Evolutionary conservation across 2,797 vertebrate species (phyloP).

Genomic region (Perodicticus potto): DNA sequence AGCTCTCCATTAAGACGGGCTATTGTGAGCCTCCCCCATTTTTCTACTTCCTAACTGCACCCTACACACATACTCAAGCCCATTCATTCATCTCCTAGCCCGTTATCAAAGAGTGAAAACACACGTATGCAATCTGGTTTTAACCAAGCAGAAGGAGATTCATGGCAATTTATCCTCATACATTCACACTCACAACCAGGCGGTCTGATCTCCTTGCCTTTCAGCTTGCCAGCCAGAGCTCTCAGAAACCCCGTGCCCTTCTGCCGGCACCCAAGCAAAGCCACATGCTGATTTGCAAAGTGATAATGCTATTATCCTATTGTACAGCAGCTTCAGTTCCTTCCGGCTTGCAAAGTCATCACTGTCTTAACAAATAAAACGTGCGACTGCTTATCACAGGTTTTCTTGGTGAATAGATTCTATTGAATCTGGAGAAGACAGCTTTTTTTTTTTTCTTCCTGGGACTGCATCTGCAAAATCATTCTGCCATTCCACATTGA

Average conservation of each 20-base stretch:
- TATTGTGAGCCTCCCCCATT: conserved; percentile 41
- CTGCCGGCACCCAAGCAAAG: conserved; percentile 85
- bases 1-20: conserved; percentile 76
- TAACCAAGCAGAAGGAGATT: conserved; percentile 81
- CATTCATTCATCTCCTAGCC: conserved; percentile 60
- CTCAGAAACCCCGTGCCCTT: conserved; percentile 80
- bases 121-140: conserved; percentile 78
- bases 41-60: neutral
- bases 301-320: conserved; percentile 85
- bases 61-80: neutral
- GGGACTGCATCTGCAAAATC: conserved; percentile 83
- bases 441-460: neutral
- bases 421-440: conserved; percentile 81
- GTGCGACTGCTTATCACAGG: conserved; percentile 61
- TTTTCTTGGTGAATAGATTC: conserved; percentile 79
- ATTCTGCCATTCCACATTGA: conserved; percentile 85
- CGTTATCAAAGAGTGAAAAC: conserved; percentile 82
- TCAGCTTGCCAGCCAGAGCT: conserved; percentile 82
- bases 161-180: conserved; percentile 80
- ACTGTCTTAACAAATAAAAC: conserved; percentile 84
- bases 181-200: conserved; percentile 84
- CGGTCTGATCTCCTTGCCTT: conserved; percentile 80
- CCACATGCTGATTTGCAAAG: conserved; percentile 87
- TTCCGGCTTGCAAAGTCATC: conserved; percentile 82
- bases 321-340: conserved; percentile 84